These are phyloP conservation scores for Hippopotamus amphibius DNA, from an alignment of 2,113 vertebrate genomes.

Conservation along the genomic window DNA sequence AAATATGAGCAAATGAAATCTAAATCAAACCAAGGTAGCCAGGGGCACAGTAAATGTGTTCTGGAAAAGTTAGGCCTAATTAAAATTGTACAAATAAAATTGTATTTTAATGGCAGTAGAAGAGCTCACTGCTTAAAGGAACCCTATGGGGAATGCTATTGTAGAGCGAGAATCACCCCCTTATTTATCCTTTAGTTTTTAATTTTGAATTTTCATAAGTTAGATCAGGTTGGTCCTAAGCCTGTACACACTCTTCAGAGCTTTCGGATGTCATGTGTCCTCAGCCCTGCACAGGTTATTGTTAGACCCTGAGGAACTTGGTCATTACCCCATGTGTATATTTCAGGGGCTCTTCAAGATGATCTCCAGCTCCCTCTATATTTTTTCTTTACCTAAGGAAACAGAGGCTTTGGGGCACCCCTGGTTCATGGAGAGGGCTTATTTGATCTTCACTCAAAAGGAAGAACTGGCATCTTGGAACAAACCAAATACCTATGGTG, in stretches of 20 bases:
- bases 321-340: neutral
- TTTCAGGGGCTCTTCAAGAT: neutral
- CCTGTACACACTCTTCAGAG: neutral
- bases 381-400: neutral
- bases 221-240: neutral
- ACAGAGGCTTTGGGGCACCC: neutral
- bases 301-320: neutral
- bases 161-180: neutral
- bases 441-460: constrained; percentile 57
- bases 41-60: neutral
- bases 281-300: neutral
- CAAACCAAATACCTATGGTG: constrained; percentile 64
- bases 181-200: neutral
- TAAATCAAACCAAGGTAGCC: neutral
- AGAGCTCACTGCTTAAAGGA: neutral
- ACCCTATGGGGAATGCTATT: neutral
- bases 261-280: neutral
- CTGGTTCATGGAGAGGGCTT: constrained; percentile 47
- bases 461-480: constrained; percentile 64
- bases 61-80: neutral
- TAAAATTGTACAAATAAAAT: constrained; percentile 36
- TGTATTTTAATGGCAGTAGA: constrained; percentile 44
- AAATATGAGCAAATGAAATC: neutral
- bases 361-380: neutral
- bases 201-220: neutral